Base-by-base conservation (phyloP, 2,797 vertebrate genomes). In the Arctocebus calabarensis region DNA sequence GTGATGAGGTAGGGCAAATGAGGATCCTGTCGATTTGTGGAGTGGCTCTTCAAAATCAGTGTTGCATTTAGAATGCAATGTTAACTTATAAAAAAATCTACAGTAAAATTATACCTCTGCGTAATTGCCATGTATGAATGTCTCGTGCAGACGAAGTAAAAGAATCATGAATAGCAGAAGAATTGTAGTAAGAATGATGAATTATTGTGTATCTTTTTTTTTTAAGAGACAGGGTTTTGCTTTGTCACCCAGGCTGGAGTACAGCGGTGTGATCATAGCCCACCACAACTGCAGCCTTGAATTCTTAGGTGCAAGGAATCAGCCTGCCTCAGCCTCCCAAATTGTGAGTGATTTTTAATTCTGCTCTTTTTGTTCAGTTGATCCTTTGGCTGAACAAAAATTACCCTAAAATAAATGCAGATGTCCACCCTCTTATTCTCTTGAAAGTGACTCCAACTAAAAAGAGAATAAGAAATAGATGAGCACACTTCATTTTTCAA, bases 11-110 rank as follows among this genome's bases (percentile, higher is more conserved):
- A 11, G 13, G n/a, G 27, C 13, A 68, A 89, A 48, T 55, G 20
- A 62, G 74, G 62, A 45, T 64, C 71, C 48, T 83, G 75, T 73
- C 77, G 68, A 89, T 78, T 59, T 91, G 43, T 25, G 78, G 88
- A 93, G 90, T 66, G 84, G 11, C 62, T 89, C 70, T 93, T 92
- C 90, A 89, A 84, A 85, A 86, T 91, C 84, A 71, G 40, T 29
- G 29, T 23, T 88, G 5, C n/a, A 61, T 78, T 89, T 34, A 75
- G 16, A 23, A 79, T 59, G 68, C 19, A 77, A 55, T 17, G 29
- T 34, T 81, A 64, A 71, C 20, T 71, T 62, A 70, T 10, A 20
- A 83, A 61, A 59, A 70, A 45, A 22, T 13, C 12, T 14, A 27
- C 17, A 61, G 37, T 57, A 73, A 82, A 88, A 90, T n/a, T 61